Percentiles rank a stretch among this genome's conserved stretches.
Conservation (phyloP, 2,113 vertebrate species). For the Solenodon paradoxus region DNA sequence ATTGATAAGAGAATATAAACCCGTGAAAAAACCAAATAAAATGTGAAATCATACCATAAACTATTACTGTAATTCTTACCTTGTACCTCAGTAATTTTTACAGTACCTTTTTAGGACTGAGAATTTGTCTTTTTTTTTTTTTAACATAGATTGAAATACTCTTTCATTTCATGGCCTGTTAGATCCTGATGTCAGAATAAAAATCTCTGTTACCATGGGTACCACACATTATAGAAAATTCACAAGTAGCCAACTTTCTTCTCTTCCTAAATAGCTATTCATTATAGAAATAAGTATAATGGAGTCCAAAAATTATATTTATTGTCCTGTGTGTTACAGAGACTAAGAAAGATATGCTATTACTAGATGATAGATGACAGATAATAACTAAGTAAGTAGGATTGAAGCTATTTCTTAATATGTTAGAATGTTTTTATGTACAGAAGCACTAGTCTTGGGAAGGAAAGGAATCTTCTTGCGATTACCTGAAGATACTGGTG, state of each 20-base stretch:
- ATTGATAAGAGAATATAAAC: neutral
- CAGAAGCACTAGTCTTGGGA: neutral
- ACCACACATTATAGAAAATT: neutral
- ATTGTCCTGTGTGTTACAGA: neutral
- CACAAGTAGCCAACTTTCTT: neutral
- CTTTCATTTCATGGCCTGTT: neutral
- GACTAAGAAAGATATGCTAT: neutral
- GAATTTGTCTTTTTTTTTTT: neutral
- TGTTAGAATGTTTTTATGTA: neutral
- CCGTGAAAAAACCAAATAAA: neutral
- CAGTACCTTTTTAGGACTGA: neutral
- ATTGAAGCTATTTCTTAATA: neutral
- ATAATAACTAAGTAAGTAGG: neutral
- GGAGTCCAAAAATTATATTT: neutral
- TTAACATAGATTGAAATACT: neutral
- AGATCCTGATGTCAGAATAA: neutral
- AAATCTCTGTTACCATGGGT: slow-evolving; percentile 44
- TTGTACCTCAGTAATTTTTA: neutral
- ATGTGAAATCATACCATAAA: neutral
- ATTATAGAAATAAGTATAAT: slow-evolving; percentile 24
- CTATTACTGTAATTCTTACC: neutral
- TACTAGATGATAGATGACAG: too few species aligned
- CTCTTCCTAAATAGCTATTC: slow-evolving; percentile 11
- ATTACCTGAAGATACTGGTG: neutral
- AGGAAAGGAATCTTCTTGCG: neutral